phyloP scores from a whole-genome alignment of 2,888 invertebrate species.

The Auanema freiburgensis region DNA sequence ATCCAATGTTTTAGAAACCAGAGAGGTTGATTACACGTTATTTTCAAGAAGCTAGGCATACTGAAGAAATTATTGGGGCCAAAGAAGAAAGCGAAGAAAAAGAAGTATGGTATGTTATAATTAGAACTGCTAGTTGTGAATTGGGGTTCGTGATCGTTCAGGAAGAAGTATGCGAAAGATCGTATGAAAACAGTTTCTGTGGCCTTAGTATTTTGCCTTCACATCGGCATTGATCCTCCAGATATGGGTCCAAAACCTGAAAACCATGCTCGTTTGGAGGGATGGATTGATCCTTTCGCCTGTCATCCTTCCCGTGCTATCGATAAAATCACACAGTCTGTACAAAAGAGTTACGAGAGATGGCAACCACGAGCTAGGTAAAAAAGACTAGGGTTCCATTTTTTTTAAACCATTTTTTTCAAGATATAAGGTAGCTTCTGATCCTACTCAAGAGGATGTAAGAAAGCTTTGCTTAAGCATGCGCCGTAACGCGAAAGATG shows the following conservation, averaged over 20 bases:
- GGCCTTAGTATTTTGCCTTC: constrained; percentile 91
- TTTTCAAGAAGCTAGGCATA: constrained; percentile 57
- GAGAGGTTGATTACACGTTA: constrained; percentile 31
- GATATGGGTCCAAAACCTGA: constrained; percentile 86
- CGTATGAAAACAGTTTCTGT: constrained; percentile 99
- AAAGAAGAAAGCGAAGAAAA: constrained; percentile 30
- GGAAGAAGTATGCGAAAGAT: constrained; percentile 41
- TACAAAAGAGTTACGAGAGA: constrained; percentile 94
- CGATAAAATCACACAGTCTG: constrained; percentile 84
- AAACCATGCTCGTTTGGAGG: constrained; percentile 84
- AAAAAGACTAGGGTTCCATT: not conserved
- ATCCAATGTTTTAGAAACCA: constrained; percentile 23
- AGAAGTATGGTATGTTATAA: constrained; percentile 23
- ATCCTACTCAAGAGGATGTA: constrained; percentile 96
- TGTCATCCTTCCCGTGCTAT: constrained; percentile 77
- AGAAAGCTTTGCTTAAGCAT: constrained; percentile 93
- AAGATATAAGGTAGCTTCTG: constrained; percentile 91
- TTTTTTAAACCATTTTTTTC: constrained; percentile 11
- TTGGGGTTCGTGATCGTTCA: constrained; percentile 1
- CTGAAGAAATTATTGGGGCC: constrained; percentile 51
- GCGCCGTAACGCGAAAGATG: constrained; percentile 90
- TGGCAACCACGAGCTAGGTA: constrained; percentile 90
- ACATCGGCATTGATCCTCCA: constrained; percentile 99
- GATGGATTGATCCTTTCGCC: constrained; percentile 88
- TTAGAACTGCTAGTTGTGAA: not conserved